These are phyloP conservation scores for Lutraria lutraria DNA, from an alignment of 2,888 invertebrate genomes.

Conservation along the genomic window DNA sequence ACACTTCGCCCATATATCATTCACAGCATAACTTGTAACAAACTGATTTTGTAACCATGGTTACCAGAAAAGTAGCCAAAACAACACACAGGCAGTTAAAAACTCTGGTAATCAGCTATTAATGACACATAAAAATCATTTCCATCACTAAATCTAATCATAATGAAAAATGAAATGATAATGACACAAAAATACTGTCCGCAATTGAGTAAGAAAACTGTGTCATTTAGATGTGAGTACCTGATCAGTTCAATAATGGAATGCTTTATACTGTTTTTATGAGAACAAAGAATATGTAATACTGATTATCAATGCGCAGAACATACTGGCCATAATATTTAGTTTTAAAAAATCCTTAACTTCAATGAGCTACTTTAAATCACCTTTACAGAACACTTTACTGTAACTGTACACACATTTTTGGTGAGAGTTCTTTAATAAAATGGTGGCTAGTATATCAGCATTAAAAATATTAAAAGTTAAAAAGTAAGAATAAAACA, in stretches of 20 bases:
- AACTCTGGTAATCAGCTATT: not conserved
- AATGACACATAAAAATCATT: not conserved
- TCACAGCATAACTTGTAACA: not conserved
- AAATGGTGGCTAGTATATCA: no score
- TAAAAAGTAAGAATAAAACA: no score
- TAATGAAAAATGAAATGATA: not conserved
- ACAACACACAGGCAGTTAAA: not conserved
- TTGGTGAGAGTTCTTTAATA: no score
- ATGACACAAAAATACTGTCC: not conserved
- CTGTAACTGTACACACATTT: no score
- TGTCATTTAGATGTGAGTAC: not conserved
- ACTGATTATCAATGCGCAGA: not conserved
- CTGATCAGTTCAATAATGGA: not conserved
- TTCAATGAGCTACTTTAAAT: no score
- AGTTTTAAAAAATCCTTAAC: not conserved
- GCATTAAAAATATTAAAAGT: no score
- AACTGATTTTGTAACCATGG: not conserved
- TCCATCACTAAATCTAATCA: not conserved
- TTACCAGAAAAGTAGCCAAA: not conserved
- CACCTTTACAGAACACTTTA: no score
- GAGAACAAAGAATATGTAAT: slow-evolving; percentile 7
- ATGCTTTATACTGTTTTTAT: not conserved
- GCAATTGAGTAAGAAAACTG: not conserved
- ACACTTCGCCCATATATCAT: not conserved
- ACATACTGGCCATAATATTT: slow-evolving; percentile 11